Base-by-base conservation (phyloP, 2,888 invertebrate genomes). In the Cantharis lateralis region DNA sequence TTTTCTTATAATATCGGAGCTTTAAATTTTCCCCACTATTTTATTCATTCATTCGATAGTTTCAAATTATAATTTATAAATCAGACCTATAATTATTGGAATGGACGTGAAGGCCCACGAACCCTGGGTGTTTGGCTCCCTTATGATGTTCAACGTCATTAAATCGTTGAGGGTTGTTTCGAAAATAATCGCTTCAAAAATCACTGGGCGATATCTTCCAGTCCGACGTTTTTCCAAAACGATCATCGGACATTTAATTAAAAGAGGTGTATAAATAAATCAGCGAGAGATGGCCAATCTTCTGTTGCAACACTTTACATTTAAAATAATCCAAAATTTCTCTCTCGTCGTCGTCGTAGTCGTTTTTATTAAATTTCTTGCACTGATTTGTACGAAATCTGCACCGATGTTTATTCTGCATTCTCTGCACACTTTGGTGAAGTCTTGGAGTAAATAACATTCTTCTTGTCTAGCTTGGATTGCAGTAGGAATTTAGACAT, bases 381-480 rank as follows among this genome's bases (percentile, higher is more conserved):
- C 48, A 48, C 48, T n/a, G 48, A 48, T 48, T 48, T 48, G 48
- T 48, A 48, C 48, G 32, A 28, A 69, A 15, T 16, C 16, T 28
- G 68, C 10, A 62, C 18, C 68, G 70, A 63, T 74, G 70, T 75
- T 75, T 70, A 70, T 75, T 70, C 62, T 62, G 70, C 74, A 75
- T 75, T 64, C 74, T 66, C 70, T 70, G 70, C 70, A 75, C 61
- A 75, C 77, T 77, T 78, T 77, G 79, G 16, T 70, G 77, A 68
- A 78, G 69, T 75, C 75, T 73, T 77, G 68, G 68, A 77, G 75
- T 77, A 79, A 79, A 79, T 74, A 79, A 48, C 75, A 72, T 72
- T 70, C 72, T 76, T 77, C 69, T 68, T 64, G 70, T 70, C 77
- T 66, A 32, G 75, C 75, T 72, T 70, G 75, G 79, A 79, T 79